phyloP scores from a whole-genome alignment of 2,797 vertebrate species.

The Hybognathus amarus region DNA sequence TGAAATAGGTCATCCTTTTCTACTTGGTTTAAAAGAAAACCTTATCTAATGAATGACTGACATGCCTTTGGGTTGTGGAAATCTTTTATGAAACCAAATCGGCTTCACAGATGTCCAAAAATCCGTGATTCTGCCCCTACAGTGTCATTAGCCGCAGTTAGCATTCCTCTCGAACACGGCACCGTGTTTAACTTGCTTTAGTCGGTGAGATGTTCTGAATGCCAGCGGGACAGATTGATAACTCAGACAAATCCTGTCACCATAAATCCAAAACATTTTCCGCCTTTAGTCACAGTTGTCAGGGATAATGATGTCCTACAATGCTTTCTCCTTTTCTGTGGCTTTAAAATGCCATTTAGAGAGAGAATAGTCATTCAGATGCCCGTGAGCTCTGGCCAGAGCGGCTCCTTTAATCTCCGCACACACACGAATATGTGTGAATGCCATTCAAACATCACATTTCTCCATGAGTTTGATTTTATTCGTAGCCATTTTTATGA shows the following conservation, averaged over 20 bases:
- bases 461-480: constrained; percentile 13
- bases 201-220: constrained; percentile 43
- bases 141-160: constrained; percentile 54
- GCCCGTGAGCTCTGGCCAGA: constrained; percentile 21
- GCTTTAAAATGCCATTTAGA: constrained; percentile 53
- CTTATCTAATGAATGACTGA: constrained; percentile 48
- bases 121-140: constrained; percentile 37
- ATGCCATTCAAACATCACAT: constrained; percentile 40
- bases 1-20: constrained; percentile 51
- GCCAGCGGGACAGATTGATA: constrained; percentile 60
- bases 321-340: constrained; percentile 53
- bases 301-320: constrained; percentile 60
- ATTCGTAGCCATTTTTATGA: constrained; percentile 43
- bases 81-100: constrained; percentile 19
- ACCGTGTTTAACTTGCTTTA: constrained; percentile 53
- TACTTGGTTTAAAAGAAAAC: constrained; percentile 31
- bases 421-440: constrained; percentile 25
- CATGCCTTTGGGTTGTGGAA: constrained; percentile 34
- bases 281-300: constrained; percentile 60
- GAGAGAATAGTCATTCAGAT: constrained; percentile 21
- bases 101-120: constrained; percentile 20
- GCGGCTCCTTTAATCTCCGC: constrained; percentile 38
- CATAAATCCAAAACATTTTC: constrained; percentile 62
- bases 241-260: constrained; percentile 62
- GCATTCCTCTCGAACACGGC: constrained; percentile 42